phyloP scores from a whole-genome alignment of 2,888 invertebrate species.

The Scrobipalpa costella region DNA sequence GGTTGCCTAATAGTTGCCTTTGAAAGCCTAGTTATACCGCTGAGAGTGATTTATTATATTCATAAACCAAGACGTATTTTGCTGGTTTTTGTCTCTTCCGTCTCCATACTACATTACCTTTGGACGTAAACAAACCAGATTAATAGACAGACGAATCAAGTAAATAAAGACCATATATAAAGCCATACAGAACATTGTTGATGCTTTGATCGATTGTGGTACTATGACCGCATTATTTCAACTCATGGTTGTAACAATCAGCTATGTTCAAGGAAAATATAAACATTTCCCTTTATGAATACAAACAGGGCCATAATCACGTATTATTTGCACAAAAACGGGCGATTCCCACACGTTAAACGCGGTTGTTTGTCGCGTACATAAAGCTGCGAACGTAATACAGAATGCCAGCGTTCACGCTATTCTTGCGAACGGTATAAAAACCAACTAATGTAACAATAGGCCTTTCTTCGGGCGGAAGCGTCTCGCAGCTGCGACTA shows the following conservation, averaged over 20 bases:
- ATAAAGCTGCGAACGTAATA: slow-evolving; percentile 46
- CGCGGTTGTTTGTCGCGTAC: slow-evolving; percentile 43
- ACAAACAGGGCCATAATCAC: slow-evolving; percentile 20
- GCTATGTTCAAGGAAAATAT: not conserved
- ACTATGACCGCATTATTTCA: not conserved
- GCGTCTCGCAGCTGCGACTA: slow-evolving; percentile 60
- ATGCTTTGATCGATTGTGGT: not conserved
- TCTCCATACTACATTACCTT: too few species aligned
- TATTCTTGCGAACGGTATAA: slow-evolving; percentile 55
- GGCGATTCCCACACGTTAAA: slow-evolving; percentile 43
- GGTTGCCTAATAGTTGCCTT: too few species aligned
- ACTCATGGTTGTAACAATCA: not conserved
- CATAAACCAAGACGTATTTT: too few species aligned
- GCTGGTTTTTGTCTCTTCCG: too few species aligned
- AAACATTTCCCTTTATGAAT: slow-evolving; percentile 13
- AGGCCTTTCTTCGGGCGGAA: slow-evolving; percentile 69
- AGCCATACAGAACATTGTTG: too few species aligned
- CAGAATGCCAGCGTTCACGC: slow-evolving; percentile 42
- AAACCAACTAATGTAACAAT: slow-evolving; percentile 67
- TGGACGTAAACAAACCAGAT: too few species aligned
- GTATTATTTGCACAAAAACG: slow-evolving; percentile 32
- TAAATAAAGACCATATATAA: too few species aligned
- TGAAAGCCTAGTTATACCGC: too few species aligned
- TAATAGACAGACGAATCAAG: too few species aligned
- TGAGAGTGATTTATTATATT: too few species aligned